These are phyloP conservation scores for Urocolius indicus DNA, from an alignment of 2,113 vertebrate species.

Conservation along the genomic window DNA sequence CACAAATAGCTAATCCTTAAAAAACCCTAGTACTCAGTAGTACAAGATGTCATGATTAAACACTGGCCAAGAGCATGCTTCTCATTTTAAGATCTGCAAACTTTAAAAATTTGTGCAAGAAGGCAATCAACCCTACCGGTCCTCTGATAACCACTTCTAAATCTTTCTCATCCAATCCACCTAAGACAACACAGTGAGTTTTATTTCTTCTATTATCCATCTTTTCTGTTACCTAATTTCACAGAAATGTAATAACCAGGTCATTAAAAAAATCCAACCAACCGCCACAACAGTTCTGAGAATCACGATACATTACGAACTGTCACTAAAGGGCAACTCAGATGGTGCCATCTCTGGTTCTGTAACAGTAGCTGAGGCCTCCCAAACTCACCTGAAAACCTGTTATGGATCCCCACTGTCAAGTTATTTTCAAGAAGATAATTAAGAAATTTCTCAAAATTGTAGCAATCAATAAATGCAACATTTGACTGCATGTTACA, in stretches of 20 bases:
- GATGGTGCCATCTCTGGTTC: background rate
- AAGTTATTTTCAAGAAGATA: background rate
- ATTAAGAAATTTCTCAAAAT: background rate
- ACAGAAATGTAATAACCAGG: background rate
- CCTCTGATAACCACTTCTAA: background rate
- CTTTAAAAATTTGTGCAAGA: background rate
- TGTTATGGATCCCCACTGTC: background rate
- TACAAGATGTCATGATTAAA: background rate
- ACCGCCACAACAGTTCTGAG: background rate
- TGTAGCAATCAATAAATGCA: background rate
- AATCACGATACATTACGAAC: background rate
- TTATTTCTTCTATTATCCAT: background rate
- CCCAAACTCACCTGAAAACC: background rate
- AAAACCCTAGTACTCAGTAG: background rate
- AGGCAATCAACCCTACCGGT: background rate
- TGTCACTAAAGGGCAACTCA: accelerated
- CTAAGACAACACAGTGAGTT: background rate
- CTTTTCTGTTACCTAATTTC: background rate
- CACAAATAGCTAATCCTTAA: background rate
- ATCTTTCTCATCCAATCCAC: background rate
- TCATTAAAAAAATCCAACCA: background rate
- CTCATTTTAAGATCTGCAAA: background rate
- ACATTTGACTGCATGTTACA: background rate
- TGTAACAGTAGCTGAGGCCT: background rate
- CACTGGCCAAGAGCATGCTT: background rate